phyloP scores from a whole-genome alignment of 2,797 vertebrate species.

The Lepidocolaptes lacrymiger region DNA sequence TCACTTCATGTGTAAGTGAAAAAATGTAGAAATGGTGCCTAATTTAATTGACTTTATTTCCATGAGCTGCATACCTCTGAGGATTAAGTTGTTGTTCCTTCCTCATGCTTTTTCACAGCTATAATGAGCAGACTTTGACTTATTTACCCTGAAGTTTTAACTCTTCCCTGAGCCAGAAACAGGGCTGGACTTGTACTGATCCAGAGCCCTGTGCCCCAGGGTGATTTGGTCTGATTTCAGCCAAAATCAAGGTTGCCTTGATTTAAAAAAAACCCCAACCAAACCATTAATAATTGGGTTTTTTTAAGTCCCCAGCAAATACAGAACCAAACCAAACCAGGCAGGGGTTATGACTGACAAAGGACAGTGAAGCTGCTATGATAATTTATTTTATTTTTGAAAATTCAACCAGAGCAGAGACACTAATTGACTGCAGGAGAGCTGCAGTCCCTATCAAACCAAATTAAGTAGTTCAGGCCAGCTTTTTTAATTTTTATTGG shows the following conservation, averaged over 20 bases:
- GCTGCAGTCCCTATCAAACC: neutral
- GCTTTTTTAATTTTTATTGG: neutral
- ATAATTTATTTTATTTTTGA: neutral
- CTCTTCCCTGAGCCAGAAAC: neutral
- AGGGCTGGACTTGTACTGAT: neutral
- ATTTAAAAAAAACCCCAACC: too few relatives aligned
- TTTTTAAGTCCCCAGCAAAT: neutral
- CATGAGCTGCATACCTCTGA: neutral
- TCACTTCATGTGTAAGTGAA: neutral
- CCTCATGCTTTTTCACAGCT: neutral
- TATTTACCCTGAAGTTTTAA: neutral
- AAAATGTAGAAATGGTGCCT: neutral
- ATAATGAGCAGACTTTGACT: neutral
- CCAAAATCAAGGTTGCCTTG: neutral
- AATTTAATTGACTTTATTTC: neutral
- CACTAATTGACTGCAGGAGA: neutral
- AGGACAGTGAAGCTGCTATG: too few relatives aligned
- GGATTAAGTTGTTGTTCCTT: neutral
- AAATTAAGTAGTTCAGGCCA: neutral
- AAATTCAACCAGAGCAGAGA: neutral
- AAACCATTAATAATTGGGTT: too few relatives aligned
- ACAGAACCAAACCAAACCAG: neutral
- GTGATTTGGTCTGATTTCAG: neutral
- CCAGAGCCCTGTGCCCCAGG: accelerated
- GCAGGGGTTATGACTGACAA: neutral